Evolutionary conservation across 1,140 invertebrate species (phyloP).

Genomic region (Heliconius congener): DNA sequence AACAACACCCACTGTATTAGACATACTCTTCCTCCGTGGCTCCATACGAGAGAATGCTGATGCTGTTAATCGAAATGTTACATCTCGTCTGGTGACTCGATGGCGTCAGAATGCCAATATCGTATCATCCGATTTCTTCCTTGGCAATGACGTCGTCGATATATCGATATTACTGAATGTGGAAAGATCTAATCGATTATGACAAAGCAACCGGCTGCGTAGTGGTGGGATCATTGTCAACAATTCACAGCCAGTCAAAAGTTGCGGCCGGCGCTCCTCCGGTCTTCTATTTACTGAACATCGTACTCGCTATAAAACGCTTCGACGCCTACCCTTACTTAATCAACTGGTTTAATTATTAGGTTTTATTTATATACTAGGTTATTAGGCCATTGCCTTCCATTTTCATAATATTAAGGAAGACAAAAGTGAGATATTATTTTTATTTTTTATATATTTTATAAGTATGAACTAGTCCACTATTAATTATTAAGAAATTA

Average conservation of each 20-base stretch:
- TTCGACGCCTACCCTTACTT: slow-evolving; percentile 41
- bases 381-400: background rate
- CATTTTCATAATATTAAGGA: slow-evolving; percentile 22
- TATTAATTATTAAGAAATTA: slow-evolving; percentile 28
- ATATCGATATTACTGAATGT: slow-evolving; percentile 84
- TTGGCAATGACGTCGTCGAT: slow-evolving; percentile 88
- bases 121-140: slow-evolving; percentile 89
- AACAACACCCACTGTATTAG: slow-evolving; percentile 87
- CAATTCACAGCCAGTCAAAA: slow-evolving; percentile 30
- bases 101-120: slow-evolving; percentile 88
- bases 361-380: background rate
- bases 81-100: slow-evolving; percentile 83
- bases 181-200: slow-evolving; percentile 64
- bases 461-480: slow-evolving; percentile 60
- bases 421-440: slow-evolving; percentile 67
- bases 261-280: slow-evolving; percentile 49
- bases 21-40: slow-evolving; percentile 84
- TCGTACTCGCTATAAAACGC: slow-evolving; percentile 41
- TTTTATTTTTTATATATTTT: slow-evolving; percentile 52
- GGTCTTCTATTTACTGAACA: slow-evolving; percentile 53
- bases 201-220: slow-evolving; percentile 54
- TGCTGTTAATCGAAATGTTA: slow-evolving; percentile 85
- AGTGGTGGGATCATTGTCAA: slow-evolving; percentile 57
- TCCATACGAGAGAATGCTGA: slow-evolving; percentile 87
- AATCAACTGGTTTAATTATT: slow-evolving; percentile 47